Evolutionary conservation across 2,888 invertebrate genomes (phyloP).

Genomic region (Halictus quadricinctus): DNA sequence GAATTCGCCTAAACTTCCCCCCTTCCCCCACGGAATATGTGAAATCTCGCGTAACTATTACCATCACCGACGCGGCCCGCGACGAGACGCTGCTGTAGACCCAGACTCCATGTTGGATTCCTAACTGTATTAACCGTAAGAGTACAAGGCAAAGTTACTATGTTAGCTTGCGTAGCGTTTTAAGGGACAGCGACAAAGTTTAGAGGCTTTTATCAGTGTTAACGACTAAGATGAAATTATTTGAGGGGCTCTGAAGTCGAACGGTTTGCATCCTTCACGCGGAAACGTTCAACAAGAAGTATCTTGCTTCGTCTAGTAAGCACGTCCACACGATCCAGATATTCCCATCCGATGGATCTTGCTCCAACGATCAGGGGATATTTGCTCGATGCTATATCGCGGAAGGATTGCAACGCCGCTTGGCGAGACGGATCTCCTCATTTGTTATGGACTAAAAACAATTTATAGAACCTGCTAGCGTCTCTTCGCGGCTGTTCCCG

Average conservation of each 20-base stretch:
- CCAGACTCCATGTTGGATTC: constrained; percentile 52
- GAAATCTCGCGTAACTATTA: background rate
- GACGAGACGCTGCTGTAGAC: constrained; percentile 40
- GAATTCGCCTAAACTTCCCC: background rate
- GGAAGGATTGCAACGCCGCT: constrained; percentile 4
- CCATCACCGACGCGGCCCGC: constrained; percentile 7
- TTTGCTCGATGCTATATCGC: background rate
- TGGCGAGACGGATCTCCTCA: constrained; percentile 18
- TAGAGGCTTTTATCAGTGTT: constrained; percentile 62
- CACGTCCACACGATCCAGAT: background rate
- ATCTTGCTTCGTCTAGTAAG: background rate
- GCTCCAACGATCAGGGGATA: background rate
- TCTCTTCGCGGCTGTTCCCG: constrained; percentile 27
- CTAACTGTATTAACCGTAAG: constrained; percentile 48
- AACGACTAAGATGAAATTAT: constrained; percentile 55
- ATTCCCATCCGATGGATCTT: background rate
- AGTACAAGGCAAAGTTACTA: constrained; percentile 61
- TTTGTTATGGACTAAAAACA: constrained; percentile 55
- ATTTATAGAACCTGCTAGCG: constrained; percentile 48
- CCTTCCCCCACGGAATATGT: background rate
- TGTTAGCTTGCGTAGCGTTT: constrained; percentile 54
- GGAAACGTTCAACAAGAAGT: background rate
- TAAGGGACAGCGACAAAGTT: constrained; percentile 38
- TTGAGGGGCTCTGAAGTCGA: constrained; percentile 40
- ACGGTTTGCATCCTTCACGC: background rate